Percentiles rank a stretch among this genome's conserved stretches.
Conservation (phyloP, 1,140 invertebrate species). For the Bursaphelenchus mucronatus region DNA sequence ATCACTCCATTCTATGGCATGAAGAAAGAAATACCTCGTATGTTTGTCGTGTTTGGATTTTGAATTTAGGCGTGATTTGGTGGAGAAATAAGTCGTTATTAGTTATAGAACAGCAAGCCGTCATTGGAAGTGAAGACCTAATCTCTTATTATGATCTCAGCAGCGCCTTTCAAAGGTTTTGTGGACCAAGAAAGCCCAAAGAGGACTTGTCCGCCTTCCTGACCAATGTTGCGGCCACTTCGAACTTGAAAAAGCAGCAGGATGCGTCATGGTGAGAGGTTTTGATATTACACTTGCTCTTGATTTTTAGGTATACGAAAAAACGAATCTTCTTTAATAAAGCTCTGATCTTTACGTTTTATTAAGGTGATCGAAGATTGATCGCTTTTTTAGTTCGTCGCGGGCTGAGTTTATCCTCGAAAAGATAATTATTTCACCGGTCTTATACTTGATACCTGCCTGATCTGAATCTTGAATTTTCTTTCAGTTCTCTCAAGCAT, state of each 20-base stretch:
- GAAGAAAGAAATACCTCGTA: conserved; percentile 42
- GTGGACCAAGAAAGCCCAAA: conserved; percentile 47
- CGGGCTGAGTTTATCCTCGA: no score
- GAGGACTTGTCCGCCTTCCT: conserved; percentile 53
- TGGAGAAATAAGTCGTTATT: conserved; percentile 16
- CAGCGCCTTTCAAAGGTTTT: conserved; percentile 47
- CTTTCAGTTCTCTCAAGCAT: conserved; percentile 68
- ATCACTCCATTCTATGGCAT: conserved; percentile 39
- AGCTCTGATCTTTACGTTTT: no score
- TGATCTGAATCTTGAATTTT: conserved; percentile 13
- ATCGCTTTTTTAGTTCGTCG: no score
- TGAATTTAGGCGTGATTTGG: background rate
- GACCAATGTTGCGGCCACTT: conserved; percentile 45
- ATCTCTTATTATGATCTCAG: conserved; percentile 45
- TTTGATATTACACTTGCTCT: conserved; percentile 20
- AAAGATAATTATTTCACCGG: no score
- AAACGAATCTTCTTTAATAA: no score
- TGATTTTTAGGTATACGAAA: no score
- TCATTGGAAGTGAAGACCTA: conserved; percentile 53
- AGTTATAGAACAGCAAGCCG: conserved; percentile 34
- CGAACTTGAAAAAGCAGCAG: conserved; percentile 41
- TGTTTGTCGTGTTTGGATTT: conserved; percentile 15
- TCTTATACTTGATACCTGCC: no score
- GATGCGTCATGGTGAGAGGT: conserved; percentile 24
- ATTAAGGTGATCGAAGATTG: no score